Base-by-base conservation (phyloP, 2,113 vertebrate species). In the Edolisoma coerulescens region DNA sequence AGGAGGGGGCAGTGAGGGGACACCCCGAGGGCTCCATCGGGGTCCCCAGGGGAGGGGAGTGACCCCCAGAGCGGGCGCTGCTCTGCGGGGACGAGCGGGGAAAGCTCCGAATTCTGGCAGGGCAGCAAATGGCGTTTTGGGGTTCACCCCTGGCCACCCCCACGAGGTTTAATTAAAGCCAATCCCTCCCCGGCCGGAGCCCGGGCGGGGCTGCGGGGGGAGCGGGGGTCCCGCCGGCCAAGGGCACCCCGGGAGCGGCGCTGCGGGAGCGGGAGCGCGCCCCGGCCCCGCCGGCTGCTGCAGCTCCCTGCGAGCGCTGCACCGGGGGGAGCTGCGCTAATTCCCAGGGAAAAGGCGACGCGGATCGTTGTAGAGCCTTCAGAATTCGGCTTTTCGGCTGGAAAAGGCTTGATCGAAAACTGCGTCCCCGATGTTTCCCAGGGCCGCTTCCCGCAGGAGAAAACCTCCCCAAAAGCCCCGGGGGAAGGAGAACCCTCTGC, bases 341-440 rank as follows among this genome's bases (percentile, higher is more conserved):
- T 54, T 52, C 49, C 14, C 18, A 35, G 81, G 9, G 16, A 8
- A 50, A 57, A 71, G 4, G 39, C 9, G 18, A 0, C 3, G 0
- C 1, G 1, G 56, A 3, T 45, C 41, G 49, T 47, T 76, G 33
- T 6, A 1, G 12, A 0, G 7, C 10, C 54, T 23, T 12, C 33
- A 6, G 3, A 68, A 50, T 0, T 8, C 3, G 1, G 11, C 2
- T 0, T 23, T 52, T 37, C 10, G 5, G 47, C 2, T 8, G 42
- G 1, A 39, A 88, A 81, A 70, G 0, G 28, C 23, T 15, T 0
- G 11, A 6, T 42, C 0, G 33, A 33, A 44, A 44, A 41, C 9
- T 0, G 1, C 23, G 23, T 1, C 4, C 4, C 20, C 3, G 0
- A 0, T 15, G 42, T 2, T 19, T 4, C 2, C 41, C 70, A 2